Base-by-base conservation (phyloP, 2,797 vertebrate genomes). In the Galago senegalensis region DNA sequence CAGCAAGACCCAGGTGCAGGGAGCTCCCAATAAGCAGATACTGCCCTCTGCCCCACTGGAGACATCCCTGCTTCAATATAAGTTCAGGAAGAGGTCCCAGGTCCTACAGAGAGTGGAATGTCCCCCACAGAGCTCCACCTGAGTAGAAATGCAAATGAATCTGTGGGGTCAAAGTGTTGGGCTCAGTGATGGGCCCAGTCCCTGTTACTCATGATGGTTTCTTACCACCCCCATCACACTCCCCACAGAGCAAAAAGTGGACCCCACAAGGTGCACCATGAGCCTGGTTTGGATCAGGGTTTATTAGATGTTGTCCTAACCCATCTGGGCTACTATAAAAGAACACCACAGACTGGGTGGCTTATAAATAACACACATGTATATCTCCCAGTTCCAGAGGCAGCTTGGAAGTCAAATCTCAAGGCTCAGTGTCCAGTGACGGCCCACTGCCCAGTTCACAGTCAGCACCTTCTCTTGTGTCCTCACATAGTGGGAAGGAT, bases 131-230 rank as follows among this genome's bases (percentile, higher is more conserved):
- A 53, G 49, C 49, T 53, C 49, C 49, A 53, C 49, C 49, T 53
- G 49, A 53, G 49, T 53, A 53, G 49, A 53, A 53, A 53, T 17
- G 49, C 49, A 53, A 53, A 53, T 53, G 14, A 4, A 17, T 53
- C 14, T 53, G 49, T 53, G 49, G 14, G 49, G 49, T 53, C 49
- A 53, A 53, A 53, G 49, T 53, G 49, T 53, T 53, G 49, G 49
- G 49, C 14, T 49, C 46, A 49, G 46, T 49, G 46, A 49, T 53
- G 31, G 5, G 11, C 3, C 13, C 10, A n/a, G 56, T 37, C 53
- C 18, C 10, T 29, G 56, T 20, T 27, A 0, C 27, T 29, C 16
- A 16, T 4, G 1, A 11, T 4, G 12, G 27, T n/a, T 37, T 79
- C 31, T 21, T 20, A 3, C 17, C 34, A 34, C 53, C 2, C 46